Percentiles rank a stretch among this genome's conserved stretches.
Evolutionary conservation across 2,113 vertebrate species (phyloP).

Genomic region (Ammodytes marinus): DNA sequence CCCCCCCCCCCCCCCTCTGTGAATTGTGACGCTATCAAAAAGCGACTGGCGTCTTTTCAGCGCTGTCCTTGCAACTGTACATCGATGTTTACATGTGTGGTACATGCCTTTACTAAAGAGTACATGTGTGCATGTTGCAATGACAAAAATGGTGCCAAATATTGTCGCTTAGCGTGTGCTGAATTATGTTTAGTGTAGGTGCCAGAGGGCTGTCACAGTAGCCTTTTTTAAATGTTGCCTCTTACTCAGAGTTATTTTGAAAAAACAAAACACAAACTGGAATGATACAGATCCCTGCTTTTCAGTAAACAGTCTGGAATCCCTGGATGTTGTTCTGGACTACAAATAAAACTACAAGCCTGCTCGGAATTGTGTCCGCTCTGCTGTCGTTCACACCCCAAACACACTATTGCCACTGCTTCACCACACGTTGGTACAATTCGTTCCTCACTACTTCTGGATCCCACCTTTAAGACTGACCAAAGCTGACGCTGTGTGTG

Average conservation of each 20-base stretch:
- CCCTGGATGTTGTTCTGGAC: conserved; percentile 38
- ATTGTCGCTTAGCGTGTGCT: neutral
- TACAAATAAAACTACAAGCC: conserved; percentile 28
- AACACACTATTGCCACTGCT: neutral
- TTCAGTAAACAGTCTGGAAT: neutral
- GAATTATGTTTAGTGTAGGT: too few relatives aligned
- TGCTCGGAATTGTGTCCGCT: neutral
- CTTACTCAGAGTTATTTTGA: neutral
- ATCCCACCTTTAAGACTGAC: neutral
- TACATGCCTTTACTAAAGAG: too few relatives aligned
- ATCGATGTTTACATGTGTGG: too few relatives aligned
- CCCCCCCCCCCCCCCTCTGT: conserved; percentile 2
- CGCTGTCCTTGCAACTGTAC: neutral
- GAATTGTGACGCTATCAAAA: conserved; percentile 47
- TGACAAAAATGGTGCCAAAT: too few relatives aligned
- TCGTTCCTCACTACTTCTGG: neutral
- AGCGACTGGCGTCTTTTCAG: conserved; percentile 6
- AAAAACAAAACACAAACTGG: accelerated
- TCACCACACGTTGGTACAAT: neutral
- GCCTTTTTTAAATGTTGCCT: neutral
- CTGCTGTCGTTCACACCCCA: neutral
- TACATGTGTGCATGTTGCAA: neutral
- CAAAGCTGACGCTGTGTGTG: too few relatives aligned
- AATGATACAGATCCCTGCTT: neutral
- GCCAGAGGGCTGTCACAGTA: too few relatives aligned